These are phyloP conservation scores for Montipora capricornis DNA, from an alignment of 64 coral and sea anemone genomes.

Conservation along the genomic window DNA sequence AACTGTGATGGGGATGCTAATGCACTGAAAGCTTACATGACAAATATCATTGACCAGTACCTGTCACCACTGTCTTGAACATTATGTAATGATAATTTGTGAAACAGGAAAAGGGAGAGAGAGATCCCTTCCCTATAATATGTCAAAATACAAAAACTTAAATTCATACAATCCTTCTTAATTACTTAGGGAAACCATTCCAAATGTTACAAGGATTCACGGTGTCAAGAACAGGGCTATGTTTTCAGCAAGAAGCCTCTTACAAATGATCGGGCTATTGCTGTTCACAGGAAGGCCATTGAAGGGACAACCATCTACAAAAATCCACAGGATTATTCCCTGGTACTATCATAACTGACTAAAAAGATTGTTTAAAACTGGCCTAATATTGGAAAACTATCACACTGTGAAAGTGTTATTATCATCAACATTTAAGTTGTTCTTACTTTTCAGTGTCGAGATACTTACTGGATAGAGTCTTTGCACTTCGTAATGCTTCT, in stretches of 20 bases:
- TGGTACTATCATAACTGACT: background rate
- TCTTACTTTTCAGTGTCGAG: slow-evolving; percentile 8
- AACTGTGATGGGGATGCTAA: too few relatives aligned
- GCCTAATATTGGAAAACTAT: too few relatives aligned
- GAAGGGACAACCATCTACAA: slow-evolving; percentile 35
- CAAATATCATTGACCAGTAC: too few relatives aligned
- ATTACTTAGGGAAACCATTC: too few relatives aligned
- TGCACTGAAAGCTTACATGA: too few relatives aligned
- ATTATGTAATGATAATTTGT: too few relatives aligned
- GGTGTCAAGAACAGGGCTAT: slow-evolving; percentile 19
- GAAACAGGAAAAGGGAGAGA: too few relatives aligned
- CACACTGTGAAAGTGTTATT: too few relatives aligned
- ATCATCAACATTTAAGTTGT: background rate
- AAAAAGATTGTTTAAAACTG: background rate
- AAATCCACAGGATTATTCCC: slow-evolving; percentile 42
- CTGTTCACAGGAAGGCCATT: slow-evolving; percentile 21
- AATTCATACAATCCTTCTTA: too few relatives aligned
- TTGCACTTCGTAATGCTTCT: slow-evolving; percentile 21
- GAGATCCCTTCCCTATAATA: too few relatives aligned
- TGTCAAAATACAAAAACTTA: too few relatives aligned
- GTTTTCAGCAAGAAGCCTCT: slow-evolving; percentile 35
- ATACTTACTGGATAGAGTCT: slow-evolving; percentile 27
- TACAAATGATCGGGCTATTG: slow-evolving; percentile 14
- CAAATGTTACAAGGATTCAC: background rate
- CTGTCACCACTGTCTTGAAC: too few relatives aligned